These are phyloP conservation scores for Pteropus alecto DNA, from an alignment of 2,113 vertebrate genomes.

Conservation along the genomic window DNA sequence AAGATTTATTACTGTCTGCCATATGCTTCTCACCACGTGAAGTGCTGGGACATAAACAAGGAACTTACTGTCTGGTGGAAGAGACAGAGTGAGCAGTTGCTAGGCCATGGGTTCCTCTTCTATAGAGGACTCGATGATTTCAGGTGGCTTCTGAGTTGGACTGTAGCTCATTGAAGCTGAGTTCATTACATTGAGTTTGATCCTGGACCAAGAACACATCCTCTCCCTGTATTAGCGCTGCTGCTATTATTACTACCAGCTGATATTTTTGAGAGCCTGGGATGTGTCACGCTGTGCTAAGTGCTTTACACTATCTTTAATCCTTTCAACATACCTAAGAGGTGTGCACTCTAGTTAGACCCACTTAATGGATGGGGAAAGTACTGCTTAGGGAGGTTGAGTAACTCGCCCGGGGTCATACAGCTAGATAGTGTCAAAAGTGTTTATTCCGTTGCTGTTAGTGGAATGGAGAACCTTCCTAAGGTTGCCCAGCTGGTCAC, in stretches of 20 bases:
- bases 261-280: not conserved
- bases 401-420: not conserved
- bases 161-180: not conserved
- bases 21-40: not conserved
- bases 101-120: not conserved
- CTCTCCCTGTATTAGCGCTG: rapidly evolving
- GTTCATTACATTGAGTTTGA: not conserved
- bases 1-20: not conserved
- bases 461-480: not conserved
- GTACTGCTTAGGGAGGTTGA: not conserved
- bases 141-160: not conserved
- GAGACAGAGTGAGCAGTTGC: not conserved
- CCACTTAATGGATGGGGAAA: not conserved
- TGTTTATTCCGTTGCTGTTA: not conserved
- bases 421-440: not conserved
- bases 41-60: not conserved
- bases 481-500: not conserved
- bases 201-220: not conserved
- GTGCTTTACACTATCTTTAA: not conserved
- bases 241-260: not conserved
- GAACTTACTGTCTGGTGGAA: not conserved
- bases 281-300: not conserved
- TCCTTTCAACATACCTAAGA: not conserved
- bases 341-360: not conserved
- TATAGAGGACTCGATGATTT: rapidly evolving